Percentiles rank a stretch among this genome's conserved stretches.
Evolutionary conservation across 37 sponge, comb jelly and placozoan genomes (phyloP).

Genomic region (Hexactinellida sp.): DNA sequence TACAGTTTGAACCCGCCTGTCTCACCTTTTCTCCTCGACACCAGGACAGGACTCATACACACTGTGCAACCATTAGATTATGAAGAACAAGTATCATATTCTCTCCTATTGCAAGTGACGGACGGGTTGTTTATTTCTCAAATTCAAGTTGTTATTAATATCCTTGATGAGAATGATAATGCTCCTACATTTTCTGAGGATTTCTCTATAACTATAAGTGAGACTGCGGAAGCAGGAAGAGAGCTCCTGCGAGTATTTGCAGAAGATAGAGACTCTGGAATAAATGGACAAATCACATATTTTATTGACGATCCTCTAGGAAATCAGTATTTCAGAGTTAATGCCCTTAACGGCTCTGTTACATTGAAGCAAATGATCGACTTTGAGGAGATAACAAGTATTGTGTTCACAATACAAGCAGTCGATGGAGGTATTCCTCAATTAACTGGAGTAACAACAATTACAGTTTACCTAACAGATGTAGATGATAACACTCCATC

Average conservation of each 20-base stretch:
- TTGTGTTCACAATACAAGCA: not conserved
- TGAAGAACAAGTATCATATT: not conserved
- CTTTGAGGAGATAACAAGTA: not conserved
- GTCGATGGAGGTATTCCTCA: not conserved
- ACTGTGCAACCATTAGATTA: not conserved
- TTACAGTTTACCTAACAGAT: not conserved
- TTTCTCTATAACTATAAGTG: not conserved
- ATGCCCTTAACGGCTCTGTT: not conserved
- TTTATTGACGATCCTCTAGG: not conserved
- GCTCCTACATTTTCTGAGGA: not conserved
- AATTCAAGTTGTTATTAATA: not conserved
- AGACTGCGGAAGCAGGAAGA: not conserved
- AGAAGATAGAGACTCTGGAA: not conserved
- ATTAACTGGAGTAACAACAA: not conserved
- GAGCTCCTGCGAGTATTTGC: not conserved
- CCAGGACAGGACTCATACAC: not conserved
- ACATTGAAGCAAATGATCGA: not conserved
- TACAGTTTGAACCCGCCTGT: not conserved
- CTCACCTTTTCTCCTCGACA: not conserved
- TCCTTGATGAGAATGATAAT: not conserved
- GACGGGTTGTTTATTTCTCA: not conserved
- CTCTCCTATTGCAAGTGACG: not conserved
- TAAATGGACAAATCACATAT: not conserved
- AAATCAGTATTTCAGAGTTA: not conserved
- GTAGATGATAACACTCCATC: not conserved